Conservation (phyloP, 2,113 vertebrate genomes). For the Cynopterus brachyotis region DNA sequence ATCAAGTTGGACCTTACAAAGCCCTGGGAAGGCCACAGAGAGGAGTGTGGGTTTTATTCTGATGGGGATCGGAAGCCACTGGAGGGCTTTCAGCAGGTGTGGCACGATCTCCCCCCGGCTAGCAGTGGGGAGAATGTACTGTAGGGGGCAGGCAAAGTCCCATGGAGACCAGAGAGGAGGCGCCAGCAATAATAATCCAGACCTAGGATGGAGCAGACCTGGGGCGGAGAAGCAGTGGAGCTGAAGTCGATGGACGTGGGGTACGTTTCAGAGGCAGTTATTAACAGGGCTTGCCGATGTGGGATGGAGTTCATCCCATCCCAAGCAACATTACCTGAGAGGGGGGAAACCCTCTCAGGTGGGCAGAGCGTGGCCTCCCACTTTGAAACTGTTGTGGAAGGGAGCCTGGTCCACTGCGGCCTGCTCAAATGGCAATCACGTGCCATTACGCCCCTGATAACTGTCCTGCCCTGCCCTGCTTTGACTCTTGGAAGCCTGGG, state of each 20-base stretch:
- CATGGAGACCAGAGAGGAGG: background rate
- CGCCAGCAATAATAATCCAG: background rate
- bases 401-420: background rate
- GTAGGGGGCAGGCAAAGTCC: too few species aligned
- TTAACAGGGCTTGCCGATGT: background rate
- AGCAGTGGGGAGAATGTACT: background rate
- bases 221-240: background rate
- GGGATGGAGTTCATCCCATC: background rate
- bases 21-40: background rate
- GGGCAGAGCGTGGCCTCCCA: background rate
- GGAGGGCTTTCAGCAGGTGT: background rate
- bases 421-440: background rate
- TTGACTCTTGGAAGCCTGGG: background rate
- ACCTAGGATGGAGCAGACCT: background rate
- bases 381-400: background rate
- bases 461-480: background rate
- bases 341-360: background rate
- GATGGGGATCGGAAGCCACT: too few species aligned
- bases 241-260: background rate
- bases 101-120: background rate
- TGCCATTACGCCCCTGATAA: too few species aligned
- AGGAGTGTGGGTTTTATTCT: background rate
- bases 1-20: background rate
- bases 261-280: background rate
- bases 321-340: background rate